Percentiles rank a stretch among this genome's conserved stretches.
phyloP scores from a whole-genome alignment of 2,888 invertebrate species.

The Catotricha subobsoleta region DNA sequence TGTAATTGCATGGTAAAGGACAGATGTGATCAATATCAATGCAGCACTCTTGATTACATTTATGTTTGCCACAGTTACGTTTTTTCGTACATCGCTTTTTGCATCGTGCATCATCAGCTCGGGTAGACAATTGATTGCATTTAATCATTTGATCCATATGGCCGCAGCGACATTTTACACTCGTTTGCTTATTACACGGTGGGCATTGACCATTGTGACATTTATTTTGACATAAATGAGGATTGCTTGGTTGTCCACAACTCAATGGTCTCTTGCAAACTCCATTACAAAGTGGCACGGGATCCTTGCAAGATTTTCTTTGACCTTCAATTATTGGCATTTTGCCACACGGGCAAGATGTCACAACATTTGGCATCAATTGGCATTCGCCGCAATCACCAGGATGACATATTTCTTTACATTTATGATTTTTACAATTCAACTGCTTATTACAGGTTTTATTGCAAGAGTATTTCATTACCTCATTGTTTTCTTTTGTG shows the following conservation, averaged over 20 bases:
- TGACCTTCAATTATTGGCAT: constrained; percentile 29
- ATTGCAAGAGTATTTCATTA: constrained; percentile 39
- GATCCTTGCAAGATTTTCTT: constrained; percentile 56
- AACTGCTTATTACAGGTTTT: constrained; percentile 40
- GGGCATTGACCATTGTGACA: constrained; percentile 61
- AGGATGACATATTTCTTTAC: constrained; percentile 47
- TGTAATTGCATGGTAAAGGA: constrained; percentile 60
- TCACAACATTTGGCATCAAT: constrained; percentile 39
- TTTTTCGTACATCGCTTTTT: constrained; percentile 82
- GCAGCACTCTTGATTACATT: constrained; percentile 81
- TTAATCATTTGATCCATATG: constrained; percentile 64
- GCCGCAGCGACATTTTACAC: constrained; percentile 70
- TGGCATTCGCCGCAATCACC: constrained; percentile 47
- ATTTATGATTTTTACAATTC: constrained; percentile 51
- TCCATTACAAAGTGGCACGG: constrained; percentile 63
- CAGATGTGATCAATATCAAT: constrained; percentile 75
- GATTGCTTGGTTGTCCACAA: constrained; percentile 50
- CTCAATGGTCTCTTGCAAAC: constrained; percentile 43
- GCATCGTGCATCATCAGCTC: constrained; percentile 60
- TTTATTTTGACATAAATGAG: constrained; percentile 42
- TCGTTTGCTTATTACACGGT: constrained; percentile 53
- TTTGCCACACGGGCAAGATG: constrained; percentile 62
- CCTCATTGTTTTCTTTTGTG: constrained; percentile 32
- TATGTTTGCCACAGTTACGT: constrained; percentile 70
- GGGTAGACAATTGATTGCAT: constrained; percentile 50